Conservation (phyloP, 2,888 invertebrate genomes). For the Diloba caeruleocephala region DNA sequence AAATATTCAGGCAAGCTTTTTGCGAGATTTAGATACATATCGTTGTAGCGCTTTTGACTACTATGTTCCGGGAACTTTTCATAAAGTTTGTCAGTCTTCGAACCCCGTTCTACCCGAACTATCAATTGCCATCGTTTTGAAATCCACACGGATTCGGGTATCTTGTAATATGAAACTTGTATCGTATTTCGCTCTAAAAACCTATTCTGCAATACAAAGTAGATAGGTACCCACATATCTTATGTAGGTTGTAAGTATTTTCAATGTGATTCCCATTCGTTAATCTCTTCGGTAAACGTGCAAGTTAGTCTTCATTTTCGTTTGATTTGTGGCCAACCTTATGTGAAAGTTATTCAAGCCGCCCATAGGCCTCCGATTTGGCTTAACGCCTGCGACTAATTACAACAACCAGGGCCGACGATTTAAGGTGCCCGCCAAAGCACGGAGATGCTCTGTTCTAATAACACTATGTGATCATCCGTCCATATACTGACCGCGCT, state of each 20-base stretch:
- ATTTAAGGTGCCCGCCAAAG: no score
- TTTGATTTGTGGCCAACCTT: no score
- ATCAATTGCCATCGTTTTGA: conserved; percentile 59
- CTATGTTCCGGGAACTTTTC: conserved; percentile 44
- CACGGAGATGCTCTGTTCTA: no score
- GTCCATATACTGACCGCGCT: no score
- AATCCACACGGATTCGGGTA: conserved; percentile 52
- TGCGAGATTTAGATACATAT: conserved; percentile 18
- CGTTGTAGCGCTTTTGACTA: conserved; percentile 12
- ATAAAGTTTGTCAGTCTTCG: conserved; percentile 40
- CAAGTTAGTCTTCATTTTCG: conserved; percentile 46
- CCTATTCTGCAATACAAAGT: conserved; percentile 23
- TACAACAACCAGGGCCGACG: no score
- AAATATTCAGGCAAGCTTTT: conserved; percentile 29
- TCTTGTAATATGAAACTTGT: conserved; percentile 48
- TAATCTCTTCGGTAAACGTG: conserved; percentile 40
- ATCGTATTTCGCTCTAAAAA: conserved; percentile 40
- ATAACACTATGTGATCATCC: no score
- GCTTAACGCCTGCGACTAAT: no score
- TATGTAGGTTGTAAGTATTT: no score
- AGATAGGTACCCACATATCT: no score
- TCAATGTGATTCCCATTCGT: conserved; percentile 28
- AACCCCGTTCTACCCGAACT: conserved; percentile 42
- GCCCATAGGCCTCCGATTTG: no score
- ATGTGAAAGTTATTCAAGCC: no score